These are phyloP conservation scores for Lepidurus packardi DNA, from an alignment of 1,140 invertebrate genomes.

Conservation along the genomic window DNA sequence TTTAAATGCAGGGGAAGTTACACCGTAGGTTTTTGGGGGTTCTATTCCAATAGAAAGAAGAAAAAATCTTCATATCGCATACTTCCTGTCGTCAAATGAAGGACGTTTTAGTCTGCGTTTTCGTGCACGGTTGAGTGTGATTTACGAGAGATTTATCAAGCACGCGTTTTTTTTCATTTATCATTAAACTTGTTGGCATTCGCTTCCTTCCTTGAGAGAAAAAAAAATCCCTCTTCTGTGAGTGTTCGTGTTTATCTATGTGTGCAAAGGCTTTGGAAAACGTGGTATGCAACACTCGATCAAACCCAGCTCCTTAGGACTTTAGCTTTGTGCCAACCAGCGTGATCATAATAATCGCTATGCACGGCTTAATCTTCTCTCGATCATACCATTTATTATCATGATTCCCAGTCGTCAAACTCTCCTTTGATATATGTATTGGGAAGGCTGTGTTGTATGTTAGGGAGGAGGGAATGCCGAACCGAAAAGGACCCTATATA, in stretches of 20 bases:
- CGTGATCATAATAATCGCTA: constrained; percentile 5
- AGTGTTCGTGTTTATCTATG: too few species aligned
- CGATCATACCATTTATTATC: not conserved
- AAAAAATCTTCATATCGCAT: too few species aligned
- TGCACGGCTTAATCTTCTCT: not conserved
- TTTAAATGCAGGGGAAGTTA: not conserved
- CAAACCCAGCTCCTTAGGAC: not conserved
- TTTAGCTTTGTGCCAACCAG: not conserved
- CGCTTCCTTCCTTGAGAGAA: too few species aligned
- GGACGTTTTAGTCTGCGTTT: too few species aligned
- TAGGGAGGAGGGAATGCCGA: not conserved
- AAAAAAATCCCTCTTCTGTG: too few species aligned
- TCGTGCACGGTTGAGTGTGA: too few species aligned
- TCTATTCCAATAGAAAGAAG: too few species aligned
- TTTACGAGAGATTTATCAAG: too few species aligned
- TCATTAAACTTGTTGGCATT: too few species aligned
- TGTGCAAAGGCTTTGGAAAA: too few species aligned
- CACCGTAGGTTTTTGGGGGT: not conserved
- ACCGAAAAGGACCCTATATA: not conserved
- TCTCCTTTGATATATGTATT: not conserved
- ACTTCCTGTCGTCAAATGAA: too few species aligned
- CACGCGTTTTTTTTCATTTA: too few species aligned
- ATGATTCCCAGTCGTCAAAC: not conserved
- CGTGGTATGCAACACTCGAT: not conserved
- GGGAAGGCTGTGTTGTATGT: not conserved